A percentile compares a stretch with the other conserved stretches of the same genome.
Conservation (phyloP, 2,888 invertebrate species). For the Ernsta delagoae region DNA sequence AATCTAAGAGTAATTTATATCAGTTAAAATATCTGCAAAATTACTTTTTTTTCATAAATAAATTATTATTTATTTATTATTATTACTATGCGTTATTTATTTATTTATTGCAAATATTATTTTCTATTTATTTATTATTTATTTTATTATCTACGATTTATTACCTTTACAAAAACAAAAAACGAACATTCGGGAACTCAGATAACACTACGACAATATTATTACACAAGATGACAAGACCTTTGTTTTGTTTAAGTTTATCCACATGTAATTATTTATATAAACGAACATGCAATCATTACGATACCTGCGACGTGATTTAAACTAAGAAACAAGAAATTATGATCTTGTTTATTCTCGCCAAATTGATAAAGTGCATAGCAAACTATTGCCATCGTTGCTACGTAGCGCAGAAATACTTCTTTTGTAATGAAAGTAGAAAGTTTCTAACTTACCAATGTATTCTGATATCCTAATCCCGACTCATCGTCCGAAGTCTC, state of each 20-base stretch:
- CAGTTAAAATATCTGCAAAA: too few relatives aligned
- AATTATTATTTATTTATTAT: too few relatives aligned
- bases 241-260: constrained; percentile 15
- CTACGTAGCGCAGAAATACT: constrained; percentile 20
- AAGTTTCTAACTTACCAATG: constrained; percentile 85
- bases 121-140: too few relatives aligned
- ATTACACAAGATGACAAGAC: background rate
- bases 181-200: background rate
- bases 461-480: constrained; percentile 89
- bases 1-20: too few relatives aligned
- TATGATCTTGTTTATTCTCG: background rate
- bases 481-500: constrained; percentile 85
- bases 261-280: constrained; percentile 36
- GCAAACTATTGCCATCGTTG: background rate
- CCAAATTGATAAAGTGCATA: background rate
- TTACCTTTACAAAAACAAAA: too few relatives aligned
- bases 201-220: constrained; percentile 1
- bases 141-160: too few relatives aligned
- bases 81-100: too few relatives aligned
- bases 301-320: constrained; percentile 7
- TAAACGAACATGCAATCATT: constrained; percentile 21
- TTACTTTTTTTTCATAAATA: too few relatives aligned
- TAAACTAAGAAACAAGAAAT: background rate
- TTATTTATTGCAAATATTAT: too few relatives aligned
- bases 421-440: constrained; percentile 62